Evolutionary conservation across 2,113 vertebrate species (phyloP).

Genomic region (Hypomesus transpacificus): DNA sequence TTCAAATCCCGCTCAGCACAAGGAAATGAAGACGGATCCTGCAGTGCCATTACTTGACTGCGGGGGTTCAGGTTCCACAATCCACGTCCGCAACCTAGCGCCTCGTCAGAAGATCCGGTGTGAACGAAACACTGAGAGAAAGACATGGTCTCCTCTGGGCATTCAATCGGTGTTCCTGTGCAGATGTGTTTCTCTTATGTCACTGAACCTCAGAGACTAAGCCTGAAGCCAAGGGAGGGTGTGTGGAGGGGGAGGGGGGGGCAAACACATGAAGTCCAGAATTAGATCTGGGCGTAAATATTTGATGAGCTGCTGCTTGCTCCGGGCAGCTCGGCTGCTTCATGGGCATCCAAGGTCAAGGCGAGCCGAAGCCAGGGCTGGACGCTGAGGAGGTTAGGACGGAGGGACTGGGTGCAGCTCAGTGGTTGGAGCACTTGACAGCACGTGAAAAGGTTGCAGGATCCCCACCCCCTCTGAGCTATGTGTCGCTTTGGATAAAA

Average conservation of each 20-base stretch:
- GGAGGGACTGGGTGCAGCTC: neutral
- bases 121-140: neutral
- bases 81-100: no score
- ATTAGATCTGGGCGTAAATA: conserved; percentile 6
- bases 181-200: conserved; percentile 16
- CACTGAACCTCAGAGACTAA: conserved; percentile 23
- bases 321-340: conserved; percentile 31
- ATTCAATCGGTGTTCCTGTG: neutral
- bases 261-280: neutral
- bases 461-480: no score
- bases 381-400: neutral
- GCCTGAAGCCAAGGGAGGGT: conserved; percentile 24
- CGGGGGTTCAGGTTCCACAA: no score
- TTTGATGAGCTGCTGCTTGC: conserved; percentile 34
- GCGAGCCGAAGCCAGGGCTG: conserved; percentile 18
- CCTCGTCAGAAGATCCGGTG: no score
- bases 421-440: neutral
- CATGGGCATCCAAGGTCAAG: conserved; percentile 51
- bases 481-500: no score
- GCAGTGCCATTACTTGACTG: no score
- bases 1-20: no score
- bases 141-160: neutral
- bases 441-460: neutral
- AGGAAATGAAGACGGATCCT: no score
- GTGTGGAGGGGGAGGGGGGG: neutral